phyloP scores from a whole-genome alignment of 1,140 invertebrate genomes.

The Cardiocondyla obscurior region DNA sequence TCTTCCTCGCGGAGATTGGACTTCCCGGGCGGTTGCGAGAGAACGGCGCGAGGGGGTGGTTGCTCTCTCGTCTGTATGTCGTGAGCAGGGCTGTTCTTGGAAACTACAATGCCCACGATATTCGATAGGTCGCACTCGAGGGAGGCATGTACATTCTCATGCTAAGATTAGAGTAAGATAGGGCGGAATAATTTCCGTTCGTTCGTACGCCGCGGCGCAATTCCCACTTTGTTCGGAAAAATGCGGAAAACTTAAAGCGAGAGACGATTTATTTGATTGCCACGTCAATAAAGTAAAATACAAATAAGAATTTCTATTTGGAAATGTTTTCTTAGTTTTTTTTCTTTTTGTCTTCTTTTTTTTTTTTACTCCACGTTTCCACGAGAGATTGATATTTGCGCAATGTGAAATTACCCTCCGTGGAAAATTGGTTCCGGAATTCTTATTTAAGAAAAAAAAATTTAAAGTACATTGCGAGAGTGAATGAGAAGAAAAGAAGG shows the following conservation, averaged over 20 bases:
- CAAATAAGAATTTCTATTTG: not conserved
- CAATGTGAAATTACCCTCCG: not conserved
- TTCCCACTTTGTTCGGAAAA: not conserved
- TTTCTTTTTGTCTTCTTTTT: not conserved
- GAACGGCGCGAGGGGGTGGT: conserved; percentile 1
- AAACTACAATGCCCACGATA: conserved; percentile 52
- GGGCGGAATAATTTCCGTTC: not conserved
- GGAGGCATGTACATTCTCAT: conserved; percentile 33
- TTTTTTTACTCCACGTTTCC: not conserved
- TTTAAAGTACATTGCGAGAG: not conserved
- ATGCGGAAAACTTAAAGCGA: not conserved
- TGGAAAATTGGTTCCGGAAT: not conserved
- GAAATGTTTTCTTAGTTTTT: not conserved
- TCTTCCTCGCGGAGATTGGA: conserved; percentile 53
- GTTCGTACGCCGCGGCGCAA: not conserved
- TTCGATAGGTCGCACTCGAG: conserved; percentile 34
- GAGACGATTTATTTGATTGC: not conserved
- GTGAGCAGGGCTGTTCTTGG: conserved; percentile 39
- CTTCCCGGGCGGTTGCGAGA: conserved; percentile 35
- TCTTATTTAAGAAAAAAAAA: not conserved
- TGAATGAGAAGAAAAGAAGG: not conserved
- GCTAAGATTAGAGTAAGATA: not conserved
- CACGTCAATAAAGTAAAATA: not conserved
- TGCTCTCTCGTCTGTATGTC: conserved; percentile 20
- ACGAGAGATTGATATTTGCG: not conserved